Conservation (phyloP, 2,797 vertebrate species). For the Neostethus bicornis region DNA sequence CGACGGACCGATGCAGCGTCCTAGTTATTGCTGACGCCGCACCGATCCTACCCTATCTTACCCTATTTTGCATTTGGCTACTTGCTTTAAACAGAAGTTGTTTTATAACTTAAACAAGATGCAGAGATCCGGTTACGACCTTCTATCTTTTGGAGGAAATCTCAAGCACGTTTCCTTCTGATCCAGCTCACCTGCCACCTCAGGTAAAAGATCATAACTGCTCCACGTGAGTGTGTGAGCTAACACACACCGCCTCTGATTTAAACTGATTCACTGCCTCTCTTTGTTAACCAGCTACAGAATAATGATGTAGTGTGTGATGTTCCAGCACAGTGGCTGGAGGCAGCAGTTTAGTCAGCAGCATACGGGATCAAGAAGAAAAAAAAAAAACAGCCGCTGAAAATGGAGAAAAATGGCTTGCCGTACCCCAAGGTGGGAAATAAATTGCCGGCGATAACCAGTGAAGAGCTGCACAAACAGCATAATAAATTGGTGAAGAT, state of each 20-base stretch:
- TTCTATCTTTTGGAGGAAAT: conserved; percentile 56
- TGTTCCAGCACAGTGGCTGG: conserved; percentile 80
- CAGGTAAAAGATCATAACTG: conserved; percentile 36
- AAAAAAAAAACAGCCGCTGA: conserved; percentile 71
- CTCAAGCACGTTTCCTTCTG: conserved; percentile 58
- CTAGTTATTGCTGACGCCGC: no score
- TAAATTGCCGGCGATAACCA: conserved; percentile 84
- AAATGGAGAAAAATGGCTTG: conserved; percentile 80
- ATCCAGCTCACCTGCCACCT: conserved; percentile 48
- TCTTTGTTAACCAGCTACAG: conserved; percentile 79
- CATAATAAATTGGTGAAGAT: conserved; percentile 83
- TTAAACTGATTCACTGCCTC: conserved; percentile 73
- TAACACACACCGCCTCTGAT: conserved; percentile 69
- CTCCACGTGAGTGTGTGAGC: conserved; percentile 51
- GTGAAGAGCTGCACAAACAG: conserved; percentile 81
- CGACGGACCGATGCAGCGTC: no score
- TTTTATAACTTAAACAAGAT: conserved; percentile 38
- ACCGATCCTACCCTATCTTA: no score
- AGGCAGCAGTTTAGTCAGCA: conserved; percentile 83
- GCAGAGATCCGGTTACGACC: conserved; percentile 51
- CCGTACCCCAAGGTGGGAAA: conserved; percentile 84
- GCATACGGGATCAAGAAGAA: conserved; percentile 72
- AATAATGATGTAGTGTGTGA: conserved; percentile 84
- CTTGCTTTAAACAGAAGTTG: conserved; percentile 13
- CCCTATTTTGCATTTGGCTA: no score